Base-by-base conservation (phyloP, 1,140 invertebrate genomes). In the Chironomus striatipennis region DNA sequence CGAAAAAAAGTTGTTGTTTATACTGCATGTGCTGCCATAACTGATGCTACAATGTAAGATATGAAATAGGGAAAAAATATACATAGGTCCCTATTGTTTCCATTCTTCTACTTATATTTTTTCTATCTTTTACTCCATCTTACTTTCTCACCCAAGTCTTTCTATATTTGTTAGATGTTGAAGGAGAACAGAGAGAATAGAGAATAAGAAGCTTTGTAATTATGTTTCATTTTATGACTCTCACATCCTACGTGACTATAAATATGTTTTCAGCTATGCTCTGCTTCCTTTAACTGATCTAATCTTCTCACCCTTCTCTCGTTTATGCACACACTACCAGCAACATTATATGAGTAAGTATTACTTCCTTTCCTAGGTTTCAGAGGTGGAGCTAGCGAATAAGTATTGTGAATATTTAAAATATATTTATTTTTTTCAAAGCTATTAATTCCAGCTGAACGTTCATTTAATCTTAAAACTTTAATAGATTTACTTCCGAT, bases 211-310 rank as follows among this genome's bases (percentile, higher is more conserved):
- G 64, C 64, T 67, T 67, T 67, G n/a, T 67, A 67, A 67, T 67
- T 67, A 67, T 67, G 64, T 67, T 67, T 67, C 64, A 67, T 67
- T 67, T 67, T 67, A 67, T 67, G 64, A 67, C 64, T 67, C n/a
- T 17, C 64, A 18, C n/a, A 15, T 67, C 64, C 64, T 67, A 67
- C 64, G 64, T 67, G 64, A 67, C 64, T 67, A 67, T 67, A 67
- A 67, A 67, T 67, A 67, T 67, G 64, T 18, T 67, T 67, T 67
- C 64, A 15, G 64, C 8, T 47, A 47, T 47, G 43, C 43, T 47
- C 43, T 47, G 43, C 43, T 47, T 47, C 43, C 24, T 34, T 34
- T 34, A 34, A 34, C 24, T 34, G 24, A 34, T 34, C 24, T 34
- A 34, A 34, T 34, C 24, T 34, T 34, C 24, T 34, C 24, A 34